Evolutionary conservation across 2,113 vertebrate genomes (phyloP).

Genomic region (Cariama cristata): DNA sequence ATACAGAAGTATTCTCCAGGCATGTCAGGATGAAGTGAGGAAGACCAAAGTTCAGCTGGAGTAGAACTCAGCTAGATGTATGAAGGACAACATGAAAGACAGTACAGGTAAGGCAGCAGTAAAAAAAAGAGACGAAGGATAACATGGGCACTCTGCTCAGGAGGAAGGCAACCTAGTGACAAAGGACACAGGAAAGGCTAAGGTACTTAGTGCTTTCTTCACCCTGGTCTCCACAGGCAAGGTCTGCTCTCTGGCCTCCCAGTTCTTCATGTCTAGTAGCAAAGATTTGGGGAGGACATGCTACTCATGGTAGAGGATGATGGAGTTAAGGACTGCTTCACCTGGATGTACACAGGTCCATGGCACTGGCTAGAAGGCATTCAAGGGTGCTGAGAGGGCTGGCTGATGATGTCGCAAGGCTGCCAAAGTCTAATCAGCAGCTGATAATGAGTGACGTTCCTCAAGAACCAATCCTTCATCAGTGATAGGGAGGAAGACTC

Average conservation of each 20-base stretch:
- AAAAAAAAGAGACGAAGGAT: not conserved
- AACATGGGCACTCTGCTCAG: not conserved
- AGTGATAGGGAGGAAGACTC: not conserved
- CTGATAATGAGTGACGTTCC: not conserved
- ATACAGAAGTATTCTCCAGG: not conserved
- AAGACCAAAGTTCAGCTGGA: not conserved
- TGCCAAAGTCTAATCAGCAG: not conserved
- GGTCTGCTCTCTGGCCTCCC: not conserved
- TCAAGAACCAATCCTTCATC: not conserved
- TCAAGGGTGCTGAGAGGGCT: not conserved
- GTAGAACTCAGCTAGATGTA: not conserved
- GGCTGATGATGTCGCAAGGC: not conserved
- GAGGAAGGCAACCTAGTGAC: not conserved
- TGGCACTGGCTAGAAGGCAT: not conserved
- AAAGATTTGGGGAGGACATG: not conserved
- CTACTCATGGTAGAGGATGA: not conserved
- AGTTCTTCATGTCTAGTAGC: not conserved
- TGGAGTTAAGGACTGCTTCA: not conserved
- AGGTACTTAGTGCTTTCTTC: not conserved
- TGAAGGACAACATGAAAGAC: not conserved
- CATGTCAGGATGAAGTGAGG: not conserved
- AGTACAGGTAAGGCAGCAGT: not conserved
- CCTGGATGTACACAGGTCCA: not conserved
- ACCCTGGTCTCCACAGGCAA: not conserved
- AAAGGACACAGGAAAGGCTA: not conserved